Evolutionary conservation across 2,797 vertebrate genomes (phyloP).

Genomic region (Strix occidentalis): DNA sequence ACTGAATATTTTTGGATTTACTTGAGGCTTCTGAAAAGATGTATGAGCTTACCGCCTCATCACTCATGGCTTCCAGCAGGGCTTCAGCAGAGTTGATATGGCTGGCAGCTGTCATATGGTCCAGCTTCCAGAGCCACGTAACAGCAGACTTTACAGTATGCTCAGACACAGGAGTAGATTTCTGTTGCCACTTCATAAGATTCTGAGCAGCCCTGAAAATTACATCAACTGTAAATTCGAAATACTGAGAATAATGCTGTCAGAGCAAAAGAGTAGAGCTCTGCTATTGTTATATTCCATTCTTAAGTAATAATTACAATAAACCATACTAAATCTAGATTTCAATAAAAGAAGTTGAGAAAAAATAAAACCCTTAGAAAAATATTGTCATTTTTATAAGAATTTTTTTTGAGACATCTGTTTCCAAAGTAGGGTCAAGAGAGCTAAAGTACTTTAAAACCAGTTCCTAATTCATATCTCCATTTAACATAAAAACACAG

Average conservation of each 20-base stretch:
- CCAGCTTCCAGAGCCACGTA: conserved; percentile 74
- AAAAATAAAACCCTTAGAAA: neutral
- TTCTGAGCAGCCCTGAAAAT: conserved; percentile 69
- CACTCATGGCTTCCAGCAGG: conserved; percentile 75
- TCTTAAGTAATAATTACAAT: neutral
- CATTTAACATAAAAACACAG: neutral
- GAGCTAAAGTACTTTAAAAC: neutral
- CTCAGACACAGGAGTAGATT: conserved; percentile 55
- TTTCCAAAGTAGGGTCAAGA: neutral
- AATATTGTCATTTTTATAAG: neutral
- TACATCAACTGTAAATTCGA: neutral
- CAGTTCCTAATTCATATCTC: neutral
- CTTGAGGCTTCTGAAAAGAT: conserved; percentile 36
- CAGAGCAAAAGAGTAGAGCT: neutral
- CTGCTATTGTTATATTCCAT: neutral
- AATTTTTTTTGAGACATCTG: neutral
- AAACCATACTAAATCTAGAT: neutral
- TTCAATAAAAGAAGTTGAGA: neutral
- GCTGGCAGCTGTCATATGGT: conserved; percentile 33
- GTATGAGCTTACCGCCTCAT: conserved; percentile 69
- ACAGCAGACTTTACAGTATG: conserved; percentile 69
- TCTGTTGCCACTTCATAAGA: conserved; percentile 74
- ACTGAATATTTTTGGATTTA: conserved; percentile 29
- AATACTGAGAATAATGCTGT: neutral
- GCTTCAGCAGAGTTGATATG: conserved; percentile 50